Base-by-base conservation (phyloP, 2,113 vertebrate genomes). In the Marcusenius ussheri region DNA sequence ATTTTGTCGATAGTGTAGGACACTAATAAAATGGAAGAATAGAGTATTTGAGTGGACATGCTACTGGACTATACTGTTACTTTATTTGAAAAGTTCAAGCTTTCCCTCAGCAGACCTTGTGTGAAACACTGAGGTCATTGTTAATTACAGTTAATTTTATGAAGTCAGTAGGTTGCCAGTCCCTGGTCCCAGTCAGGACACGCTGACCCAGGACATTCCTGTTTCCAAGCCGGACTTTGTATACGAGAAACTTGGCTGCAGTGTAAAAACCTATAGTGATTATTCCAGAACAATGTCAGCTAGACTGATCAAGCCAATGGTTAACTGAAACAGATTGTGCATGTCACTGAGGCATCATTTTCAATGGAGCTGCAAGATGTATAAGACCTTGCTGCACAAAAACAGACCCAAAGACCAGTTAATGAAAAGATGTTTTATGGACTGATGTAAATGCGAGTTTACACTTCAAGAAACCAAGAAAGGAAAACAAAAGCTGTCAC, bases 131-230 rank as follows among this genome's bases (percentile, higher is more conserved):
- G 27, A 53, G 49, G 88, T 53, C 45, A 53, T 27, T 35, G 49
- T 89, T 47, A 83, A 83, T 53, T 35, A 53, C 31, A 19, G 74
- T 42, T 80, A 80, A 80, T 53, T 89, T 89, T 83, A 51, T 89
- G 70, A 50, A 74, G 47, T 53, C 31, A 83, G 80, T 89, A 83
- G 74, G 74, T 42, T 80, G 74, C 74, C 74, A 80, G 74, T 80
- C 35, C 74, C 74, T 80, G 15, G 35, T 17, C 74, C 74, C 15
- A 80, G 74, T 42, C 74, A 80, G 35, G 74, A 42, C 13, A 80
- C 35, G 0, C 1, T 80, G 35, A 42, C 74, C 35, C 74, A 42
- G 74, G 39, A 80, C 74, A 5, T 39, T 77, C 74, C 74, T 19
- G 17, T 77, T 77, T 77, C 62, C 62, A 70, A 70, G 62, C 27